A percentile compares a stretch with the other conserved stretches of the same genome.
These are phyloP conservation scores for Bombycilla garrulus DNA, from an alignment of 2,113 vertebrate genomes.

Conservation along the genomic window DNA sequence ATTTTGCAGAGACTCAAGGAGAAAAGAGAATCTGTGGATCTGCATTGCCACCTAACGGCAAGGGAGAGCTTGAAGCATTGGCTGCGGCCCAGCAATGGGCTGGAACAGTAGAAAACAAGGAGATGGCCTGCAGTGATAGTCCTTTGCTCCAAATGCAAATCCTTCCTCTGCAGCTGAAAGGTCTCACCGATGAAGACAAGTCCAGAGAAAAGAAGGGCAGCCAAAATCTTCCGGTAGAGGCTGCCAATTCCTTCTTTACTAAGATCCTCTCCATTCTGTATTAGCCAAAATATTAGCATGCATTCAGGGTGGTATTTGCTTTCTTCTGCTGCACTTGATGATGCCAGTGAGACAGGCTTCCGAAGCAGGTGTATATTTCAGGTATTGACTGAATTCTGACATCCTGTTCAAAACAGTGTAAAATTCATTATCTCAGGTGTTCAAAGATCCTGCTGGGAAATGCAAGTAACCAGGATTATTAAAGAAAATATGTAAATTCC, in stretches of 20 bases:
- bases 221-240: background rate
- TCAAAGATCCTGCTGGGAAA: background rate
- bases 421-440: background rate
- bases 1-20: background rate
- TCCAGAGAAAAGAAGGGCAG: background rate
- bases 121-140: background rate
- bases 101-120: background rate
- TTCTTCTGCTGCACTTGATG: background rate
- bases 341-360: background rate
- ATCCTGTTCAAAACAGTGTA: background rate
- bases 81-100: background rate
- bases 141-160: background rate
- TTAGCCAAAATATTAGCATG: background rate
- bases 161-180: background rate
- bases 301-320: background rate
- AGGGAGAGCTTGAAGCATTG: background rate
- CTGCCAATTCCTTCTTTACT: background rate
- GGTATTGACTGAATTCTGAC: background rate
- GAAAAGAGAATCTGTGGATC: background rate
- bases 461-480: background rate
- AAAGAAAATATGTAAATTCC: background rate
- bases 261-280: background rate
- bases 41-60: constrained; percentile 57
- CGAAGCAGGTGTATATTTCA: background rate
- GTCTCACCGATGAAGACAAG: background rate